Evolutionary conservation across 1,140 invertebrate species (phyloP).

Genomic region (Leptinotarsa defecta): DNA sequence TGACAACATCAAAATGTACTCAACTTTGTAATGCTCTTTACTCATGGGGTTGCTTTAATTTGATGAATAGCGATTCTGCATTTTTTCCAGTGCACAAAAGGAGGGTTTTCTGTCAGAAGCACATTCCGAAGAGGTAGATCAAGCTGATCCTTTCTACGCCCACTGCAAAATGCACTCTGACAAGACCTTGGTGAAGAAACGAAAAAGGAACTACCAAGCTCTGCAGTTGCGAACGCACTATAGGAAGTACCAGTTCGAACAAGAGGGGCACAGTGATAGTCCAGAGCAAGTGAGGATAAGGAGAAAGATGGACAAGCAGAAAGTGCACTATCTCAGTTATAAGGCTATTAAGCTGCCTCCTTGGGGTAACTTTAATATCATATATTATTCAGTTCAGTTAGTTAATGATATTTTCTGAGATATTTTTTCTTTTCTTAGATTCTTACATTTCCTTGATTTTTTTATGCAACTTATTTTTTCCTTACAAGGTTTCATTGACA

Average conservation of each 20-base stretch:
- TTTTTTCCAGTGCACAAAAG: constrained; percentile 79
- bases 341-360: constrained; percentile 78
- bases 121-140: constrained; percentile 89
- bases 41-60: too few species aligned
- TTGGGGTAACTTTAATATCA: constrained; percentile 70
- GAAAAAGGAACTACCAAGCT: constrained; percentile 87
- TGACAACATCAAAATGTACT: too few species aligned
- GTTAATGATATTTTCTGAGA: too few species aligned
- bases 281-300: constrained; percentile 76
- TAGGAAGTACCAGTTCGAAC: constrained; percentile 63
- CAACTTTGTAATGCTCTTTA: too few species aligned
- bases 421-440: too few species aligned
- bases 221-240: constrained; percentile 81
- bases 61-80: neutral
- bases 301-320: constrained; percentile 76
- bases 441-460: too few species aligned
- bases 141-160: constrained; percentile 96
- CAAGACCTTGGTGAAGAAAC: constrained; percentile 75
- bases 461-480: too few species aligned
- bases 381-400: neutral
- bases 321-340: constrained; percentile 73
- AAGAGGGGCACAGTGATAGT: constrained; percentile 61
- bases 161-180: constrained; percentile 93
- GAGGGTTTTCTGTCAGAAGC: constrained; percentile 92
- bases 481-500: too few species aligned